Base-by-base conservation (phyloP, 2,888 invertebrate genomes). In the Itoplectis maculator region DNA sequence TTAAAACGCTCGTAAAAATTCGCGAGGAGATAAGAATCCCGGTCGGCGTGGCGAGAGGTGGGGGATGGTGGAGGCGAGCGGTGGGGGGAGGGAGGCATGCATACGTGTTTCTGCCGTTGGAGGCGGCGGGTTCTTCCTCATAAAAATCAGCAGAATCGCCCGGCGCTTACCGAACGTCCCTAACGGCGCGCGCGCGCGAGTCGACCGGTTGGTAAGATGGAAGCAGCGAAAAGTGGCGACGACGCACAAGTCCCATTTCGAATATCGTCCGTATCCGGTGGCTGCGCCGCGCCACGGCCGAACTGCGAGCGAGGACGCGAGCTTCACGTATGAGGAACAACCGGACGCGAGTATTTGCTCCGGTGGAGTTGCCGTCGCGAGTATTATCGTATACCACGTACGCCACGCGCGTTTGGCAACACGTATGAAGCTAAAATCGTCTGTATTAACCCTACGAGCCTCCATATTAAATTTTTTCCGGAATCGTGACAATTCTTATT, bases 1-100 rank as follows among this genome's bases (percentile, higher is more conserved):
- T 87, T 87, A 87, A 88, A 89, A 84, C 86, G 84, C 85, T 88
- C 88, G 85, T 88, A 88, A 88, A 82, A 88, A 87, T 84, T n/a
- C n/a, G 82, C 83, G 74, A 13, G 35, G 54, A 83, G 89, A 88
- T 88, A 89, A 88, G 84, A 83, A 89, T 86, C 86, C 85, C 76
- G 78, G 73, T 49, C 77, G 51, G 82, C 72, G 29, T 80, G 37
- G 42, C 13, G 35, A 13, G 66, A 65, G 65, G 75, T n/a, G n/a
- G n/a, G n/a, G n/a, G n/a, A n/a, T n/a, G n/a, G n/a, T n/a, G n/a
- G n/a, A n/a, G n/a, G n/a, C n/a, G n/a, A n/a, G n/a, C n/a, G n/a
- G n/a, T n/a, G 29, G 75, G 37, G 42, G 9, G 35, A n/a, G 66
- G 70, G 65, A 70, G 47, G 47, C 61, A 40, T 78, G 63, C 75